phyloP scores from a whole-genome alignment of 2,797 vertebrate species.

The Anguilla megastoma region DNA sequence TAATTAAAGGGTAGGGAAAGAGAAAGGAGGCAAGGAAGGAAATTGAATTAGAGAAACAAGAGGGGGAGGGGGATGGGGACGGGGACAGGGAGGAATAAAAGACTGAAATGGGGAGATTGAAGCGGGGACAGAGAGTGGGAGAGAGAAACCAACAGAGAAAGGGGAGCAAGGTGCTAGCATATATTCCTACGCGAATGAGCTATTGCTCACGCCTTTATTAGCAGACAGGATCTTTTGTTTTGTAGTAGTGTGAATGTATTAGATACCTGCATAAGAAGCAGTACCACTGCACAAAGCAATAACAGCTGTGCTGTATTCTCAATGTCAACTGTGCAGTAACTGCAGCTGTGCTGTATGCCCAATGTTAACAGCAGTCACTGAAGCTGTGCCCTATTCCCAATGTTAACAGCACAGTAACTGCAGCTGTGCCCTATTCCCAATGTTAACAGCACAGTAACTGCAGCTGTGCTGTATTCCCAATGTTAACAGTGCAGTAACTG shows the following conservation, averaged over 20 bases:
- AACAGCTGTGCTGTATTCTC: too few species aligned
- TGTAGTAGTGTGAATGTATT: background rate
- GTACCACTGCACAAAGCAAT: background rate
- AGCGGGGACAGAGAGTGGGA: background rate
- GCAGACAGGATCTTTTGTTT: background rate
- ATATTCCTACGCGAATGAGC: background rate
- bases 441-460: too few species aligned
- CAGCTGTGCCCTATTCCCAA: too few species aligned
- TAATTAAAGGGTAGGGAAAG: background rate
- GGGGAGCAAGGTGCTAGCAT: background rate
- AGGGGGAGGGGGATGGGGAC: background rate
- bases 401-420: too few species aligned
- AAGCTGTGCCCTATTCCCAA: too few species aligned
- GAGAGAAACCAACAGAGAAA: background rate
- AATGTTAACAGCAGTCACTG: too few species aligned
- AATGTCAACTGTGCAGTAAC: too few species aligned
- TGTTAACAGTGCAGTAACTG: too few species aligned
- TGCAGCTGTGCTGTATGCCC: too few species aligned
- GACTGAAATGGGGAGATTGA: background rate
- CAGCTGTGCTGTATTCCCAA: too few species aligned
- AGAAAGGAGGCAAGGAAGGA: background rate
- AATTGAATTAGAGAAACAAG: background rate
- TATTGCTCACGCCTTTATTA: background rate
- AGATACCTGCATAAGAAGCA: background rate
- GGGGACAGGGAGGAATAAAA: constrained; percentile 2